Evolutionary conservation across 92 coral and sea anemone species (phyloP).

Genomic region (Isaurus tuberculatus): DNA sequence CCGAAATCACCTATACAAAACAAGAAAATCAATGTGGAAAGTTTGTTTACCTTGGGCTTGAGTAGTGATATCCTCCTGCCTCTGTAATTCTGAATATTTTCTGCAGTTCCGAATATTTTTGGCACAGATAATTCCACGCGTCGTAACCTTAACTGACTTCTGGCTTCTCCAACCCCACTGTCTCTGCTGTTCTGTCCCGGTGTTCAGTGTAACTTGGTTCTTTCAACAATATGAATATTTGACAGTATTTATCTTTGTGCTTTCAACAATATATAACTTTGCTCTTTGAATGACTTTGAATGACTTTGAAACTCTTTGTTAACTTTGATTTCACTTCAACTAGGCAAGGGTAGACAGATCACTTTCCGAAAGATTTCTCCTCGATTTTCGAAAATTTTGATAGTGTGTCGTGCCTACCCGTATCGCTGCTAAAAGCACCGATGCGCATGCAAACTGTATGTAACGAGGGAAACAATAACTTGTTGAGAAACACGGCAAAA

Average conservation of each 20-base stretch:
- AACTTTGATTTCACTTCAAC: constrained; percentile 2
- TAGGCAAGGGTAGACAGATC: constrained; percentile 26
- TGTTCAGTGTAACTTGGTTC: constrained; percentile 3
- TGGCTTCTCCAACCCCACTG: not conserved
- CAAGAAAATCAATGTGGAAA: too few species aligned
- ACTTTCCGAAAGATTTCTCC: constrained; percentile 4
- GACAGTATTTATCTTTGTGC: not conserved
- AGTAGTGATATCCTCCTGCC: too few species aligned
- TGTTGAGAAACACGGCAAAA: constrained; percentile 13
- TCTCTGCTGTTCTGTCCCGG: not conserved
- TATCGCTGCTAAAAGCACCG: constrained; percentile 14
- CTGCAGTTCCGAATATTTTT: too few species aligned
- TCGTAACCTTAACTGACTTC: not conserved
- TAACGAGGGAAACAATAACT: constrained; percentile 22
- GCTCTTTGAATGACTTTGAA: too few species aligned
- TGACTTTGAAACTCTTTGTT: constrained; percentile 1
- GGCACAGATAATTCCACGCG: not conserved
- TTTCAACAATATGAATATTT: not conserved
- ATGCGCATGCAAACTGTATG: constrained; percentile 22
- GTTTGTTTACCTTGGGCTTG: too few species aligned
- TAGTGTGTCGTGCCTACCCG: constrained; percentile 4
- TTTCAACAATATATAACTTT: not conserved
- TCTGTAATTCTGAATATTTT: too few species aligned
- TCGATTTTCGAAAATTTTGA: constrained; percentile 25
- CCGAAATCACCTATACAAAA: too few species aligned